Conservation (phyloP, 2,888 invertebrate species). For the Zelleria hepariella region DNA sequence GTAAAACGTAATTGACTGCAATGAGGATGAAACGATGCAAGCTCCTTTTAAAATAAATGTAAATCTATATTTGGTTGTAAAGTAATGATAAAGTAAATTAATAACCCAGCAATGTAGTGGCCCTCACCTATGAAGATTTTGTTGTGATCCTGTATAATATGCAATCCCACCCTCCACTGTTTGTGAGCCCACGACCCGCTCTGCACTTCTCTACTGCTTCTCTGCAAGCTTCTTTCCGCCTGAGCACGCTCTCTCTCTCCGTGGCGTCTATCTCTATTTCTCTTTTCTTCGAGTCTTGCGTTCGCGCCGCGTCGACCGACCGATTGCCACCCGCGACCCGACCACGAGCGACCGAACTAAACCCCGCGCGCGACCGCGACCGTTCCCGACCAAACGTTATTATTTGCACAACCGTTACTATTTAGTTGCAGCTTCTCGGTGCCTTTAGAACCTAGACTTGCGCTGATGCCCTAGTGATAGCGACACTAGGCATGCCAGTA, state of each 20-base stretch:
- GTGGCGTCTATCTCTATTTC: constrained; percentile 35
- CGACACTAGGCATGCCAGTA: not conserved
- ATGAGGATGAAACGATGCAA: too few relatives aligned
- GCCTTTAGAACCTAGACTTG: constrained; percentile 44
- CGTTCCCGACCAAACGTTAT: constrained; percentile 23
- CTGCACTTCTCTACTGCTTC: constrained; percentile 73
- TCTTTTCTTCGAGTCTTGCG: constrained; percentile 27
- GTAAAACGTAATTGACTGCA: not conserved
- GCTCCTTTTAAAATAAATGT: too few relatives aligned
- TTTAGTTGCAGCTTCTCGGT: constrained; percentile 63
- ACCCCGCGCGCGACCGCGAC: constrained; percentile 16
- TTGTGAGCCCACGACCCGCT: constrained; percentile 69
- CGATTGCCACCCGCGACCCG: constrained; percentile 17
- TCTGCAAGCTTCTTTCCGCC: constrained; percentile 72
- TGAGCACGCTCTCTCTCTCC: constrained; percentile 63
- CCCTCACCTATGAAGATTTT: constrained; percentile 50
- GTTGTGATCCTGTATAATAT: constrained; percentile 65
- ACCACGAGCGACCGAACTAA: not conserved
- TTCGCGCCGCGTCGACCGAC: constrained; percentile 34
- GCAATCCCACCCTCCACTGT: constrained; percentile 58
- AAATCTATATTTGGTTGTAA: not conserved
- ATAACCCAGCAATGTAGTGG: constrained; percentile 41
- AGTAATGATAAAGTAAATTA: constrained; percentile 26
- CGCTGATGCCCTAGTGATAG: constrained; percentile 35
- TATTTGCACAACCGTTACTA: constrained; percentile 53